A percentile compares a stretch with the other conserved stretches of the same genome.
Conservation (phyloP, 2,113 vertebrate species). For the Sterna hirundo region DNA sequence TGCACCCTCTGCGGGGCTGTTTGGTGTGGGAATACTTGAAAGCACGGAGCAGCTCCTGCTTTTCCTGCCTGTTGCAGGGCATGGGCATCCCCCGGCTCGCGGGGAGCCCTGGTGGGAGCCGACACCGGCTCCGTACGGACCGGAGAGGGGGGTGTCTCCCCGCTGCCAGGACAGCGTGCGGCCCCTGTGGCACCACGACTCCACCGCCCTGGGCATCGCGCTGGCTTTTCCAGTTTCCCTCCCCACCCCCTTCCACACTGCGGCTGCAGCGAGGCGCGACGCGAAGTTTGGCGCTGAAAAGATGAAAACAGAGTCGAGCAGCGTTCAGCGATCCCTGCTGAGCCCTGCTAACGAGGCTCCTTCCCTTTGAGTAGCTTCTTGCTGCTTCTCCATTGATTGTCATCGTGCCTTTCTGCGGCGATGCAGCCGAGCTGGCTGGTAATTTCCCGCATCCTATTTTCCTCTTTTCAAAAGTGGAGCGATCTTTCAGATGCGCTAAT, state of each 20-base stretch:
- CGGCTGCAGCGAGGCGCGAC: accelerated
- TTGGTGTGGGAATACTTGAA: neutral
- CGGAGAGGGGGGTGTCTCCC: neutral
- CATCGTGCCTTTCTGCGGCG: neutral
- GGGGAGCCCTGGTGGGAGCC: neutral
- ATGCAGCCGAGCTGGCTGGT: neutral
- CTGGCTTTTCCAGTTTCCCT: neutral
- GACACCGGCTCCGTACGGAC: accelerated
- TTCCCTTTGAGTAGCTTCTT: neutral
- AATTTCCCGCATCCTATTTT: neutral
- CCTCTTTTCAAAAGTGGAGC: neutral
- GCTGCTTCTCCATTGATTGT: neutral
- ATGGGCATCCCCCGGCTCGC: accelerated
- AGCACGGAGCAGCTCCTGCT: neutral
- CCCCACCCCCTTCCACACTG: accelerated
- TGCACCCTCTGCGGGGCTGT: neutral
- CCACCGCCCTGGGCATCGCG: accelerated
- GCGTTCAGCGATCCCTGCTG: neutral
- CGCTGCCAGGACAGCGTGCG: accelerated
- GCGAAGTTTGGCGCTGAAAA: neutral
- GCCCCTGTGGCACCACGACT: neutral
- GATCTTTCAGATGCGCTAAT: neutral
- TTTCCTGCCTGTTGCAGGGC: neutral
- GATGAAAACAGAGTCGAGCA: neutral
- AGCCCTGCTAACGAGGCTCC: neutral